A percentile compares a stretch with the other conserved stretches of the same genome.
Conservation (phyloP, 2,113 vertebrate genomes). For the Centropristis striata region DNA sequence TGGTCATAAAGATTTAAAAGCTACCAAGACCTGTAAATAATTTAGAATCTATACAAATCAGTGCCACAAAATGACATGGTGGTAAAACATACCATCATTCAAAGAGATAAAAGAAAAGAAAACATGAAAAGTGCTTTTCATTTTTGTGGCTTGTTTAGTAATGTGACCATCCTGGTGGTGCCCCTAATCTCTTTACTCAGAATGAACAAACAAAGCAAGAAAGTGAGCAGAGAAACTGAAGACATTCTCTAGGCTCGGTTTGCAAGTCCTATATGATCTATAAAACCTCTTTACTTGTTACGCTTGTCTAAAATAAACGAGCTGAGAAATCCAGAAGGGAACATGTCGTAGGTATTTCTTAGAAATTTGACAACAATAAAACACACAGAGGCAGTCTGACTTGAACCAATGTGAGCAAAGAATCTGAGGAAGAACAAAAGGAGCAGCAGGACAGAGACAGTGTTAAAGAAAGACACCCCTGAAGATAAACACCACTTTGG, state of each 20-base stretch:
- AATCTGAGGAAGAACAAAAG: constrained; percentile 6
- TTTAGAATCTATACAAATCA: constrained; percentile 40
- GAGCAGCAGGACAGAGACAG: constrained; percentile 40
- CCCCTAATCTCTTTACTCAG: neutral
- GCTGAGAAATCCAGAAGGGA: neutral
- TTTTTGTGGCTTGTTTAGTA: neutral
- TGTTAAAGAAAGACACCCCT: constrained; percentile 33
- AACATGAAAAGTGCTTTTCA: neutral
- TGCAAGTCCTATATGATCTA: neutral
- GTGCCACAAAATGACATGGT: constrained; percentile 7
- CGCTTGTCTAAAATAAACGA: neutral
- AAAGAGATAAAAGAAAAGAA: neutral
- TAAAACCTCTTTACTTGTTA: neutral
- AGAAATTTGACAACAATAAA: neutral
- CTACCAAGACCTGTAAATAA: constrained; percentile 38
- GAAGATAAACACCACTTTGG: constrained; percentile 60
- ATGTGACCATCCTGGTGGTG: neutral
- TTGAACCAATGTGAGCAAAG: neutral
- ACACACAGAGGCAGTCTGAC: constrained; percentile 20
- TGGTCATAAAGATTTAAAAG: constrained; percentile 48
- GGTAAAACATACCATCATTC: neutral
- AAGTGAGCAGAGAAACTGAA: neutral
- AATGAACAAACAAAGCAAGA: neutral
- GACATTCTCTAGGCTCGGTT: constrained; percentile 19
- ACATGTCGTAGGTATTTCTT: neutral